Evolutionary conservation across 2,888 invertebrate genomes (phyloP), one percentile per base, ranked within the genome.

Genomic region (Drosophila picticornis): DNA sequence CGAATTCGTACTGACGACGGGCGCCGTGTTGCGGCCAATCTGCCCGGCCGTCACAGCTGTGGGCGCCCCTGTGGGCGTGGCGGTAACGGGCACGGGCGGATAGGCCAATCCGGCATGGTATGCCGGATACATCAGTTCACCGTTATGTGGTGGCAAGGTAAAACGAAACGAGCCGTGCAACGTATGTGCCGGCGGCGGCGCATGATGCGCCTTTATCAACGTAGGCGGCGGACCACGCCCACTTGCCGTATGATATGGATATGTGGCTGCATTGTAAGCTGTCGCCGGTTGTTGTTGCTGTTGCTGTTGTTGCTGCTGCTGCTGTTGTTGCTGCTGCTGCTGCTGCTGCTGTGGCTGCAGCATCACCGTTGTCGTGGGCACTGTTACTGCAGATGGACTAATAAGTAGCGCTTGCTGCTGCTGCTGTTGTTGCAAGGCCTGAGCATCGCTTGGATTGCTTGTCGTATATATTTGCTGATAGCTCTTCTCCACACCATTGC

Each of bases 81-180:
- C 80, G 46, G 87, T 78, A 22, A 91, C 48, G 79, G 84, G 67
- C 51, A 90, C 90, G 13, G 92, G 81, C 65, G 92, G 70, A 74
- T 90, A 92, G 38, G 92, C 72, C 65, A 92, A 78, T 7, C 86
- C 82, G 50, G 89, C 76, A 68, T 91, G 91, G 79, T 92, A 92
- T 55, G 85, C 77, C 36, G 95, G 95, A 80, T 95, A 95, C 11
- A 94, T 91, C 73, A 94, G 91, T 69, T 95, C 94, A 70, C 94
- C 94, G 79, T 94, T 94, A 73, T 94, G 94, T 75, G 94, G 94
- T 71, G 94, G 94, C 82, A 92, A 91, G 85, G 91, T 93, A 91
- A 92, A 94, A 55, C 92, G 91, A 82, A 90, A 93, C 38, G 83
- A 76, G 46, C 71, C 77, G 70, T 90, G 73, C 74, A 84, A 52